phyloP scores from a whole-genome alignment of 2,113 vertebrate species.

The Coracopsis vasa region DNA sequence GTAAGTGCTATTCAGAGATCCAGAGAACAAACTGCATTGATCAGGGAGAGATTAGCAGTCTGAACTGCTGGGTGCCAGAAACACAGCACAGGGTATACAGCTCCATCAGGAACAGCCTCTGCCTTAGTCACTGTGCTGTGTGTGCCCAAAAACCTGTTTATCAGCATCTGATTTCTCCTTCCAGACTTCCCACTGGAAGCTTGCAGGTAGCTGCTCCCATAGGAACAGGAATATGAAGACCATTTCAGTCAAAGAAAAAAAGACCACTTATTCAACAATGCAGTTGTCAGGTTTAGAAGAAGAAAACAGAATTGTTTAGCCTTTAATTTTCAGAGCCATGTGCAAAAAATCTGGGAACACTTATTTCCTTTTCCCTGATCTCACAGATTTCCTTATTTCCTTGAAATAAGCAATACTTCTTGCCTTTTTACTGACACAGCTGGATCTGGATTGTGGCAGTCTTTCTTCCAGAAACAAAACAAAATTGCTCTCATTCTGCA shows the following conservation, averaged over 20 bases:
- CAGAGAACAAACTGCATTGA: background rate
- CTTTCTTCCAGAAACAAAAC: constrained; percentile 53
- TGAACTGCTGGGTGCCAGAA: background rate
- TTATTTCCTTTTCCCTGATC: constrained; percentile 7
- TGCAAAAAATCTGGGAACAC: background rate
- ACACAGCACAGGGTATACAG: background rate
- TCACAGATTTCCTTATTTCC: constrained; percentile 28
- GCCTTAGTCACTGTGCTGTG: background rate
- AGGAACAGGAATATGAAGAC: background rate
- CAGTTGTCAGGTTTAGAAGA: background rate
- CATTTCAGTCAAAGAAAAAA: background rate
- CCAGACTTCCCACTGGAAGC: background rate
- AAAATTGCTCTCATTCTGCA: constrained; percentile 49
- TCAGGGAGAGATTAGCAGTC: background rate
- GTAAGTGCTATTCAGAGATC: background rate
- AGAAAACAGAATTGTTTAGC: background rate
- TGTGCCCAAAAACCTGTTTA: background rate
- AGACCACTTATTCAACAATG: background rate
- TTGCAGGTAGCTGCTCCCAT: background rate
- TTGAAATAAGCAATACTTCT: constrained; percentile 32
- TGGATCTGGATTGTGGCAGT: constrained; percentile 29
- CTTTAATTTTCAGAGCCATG: background rate
- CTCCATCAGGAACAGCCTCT: background rate
- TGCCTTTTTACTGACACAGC: constrained; percentile 18
- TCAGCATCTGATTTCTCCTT: background rate